Base-by-base conservation (phyloP, 2,888 invertebrate genomes). In the Nomada hirtipes region DNA sequence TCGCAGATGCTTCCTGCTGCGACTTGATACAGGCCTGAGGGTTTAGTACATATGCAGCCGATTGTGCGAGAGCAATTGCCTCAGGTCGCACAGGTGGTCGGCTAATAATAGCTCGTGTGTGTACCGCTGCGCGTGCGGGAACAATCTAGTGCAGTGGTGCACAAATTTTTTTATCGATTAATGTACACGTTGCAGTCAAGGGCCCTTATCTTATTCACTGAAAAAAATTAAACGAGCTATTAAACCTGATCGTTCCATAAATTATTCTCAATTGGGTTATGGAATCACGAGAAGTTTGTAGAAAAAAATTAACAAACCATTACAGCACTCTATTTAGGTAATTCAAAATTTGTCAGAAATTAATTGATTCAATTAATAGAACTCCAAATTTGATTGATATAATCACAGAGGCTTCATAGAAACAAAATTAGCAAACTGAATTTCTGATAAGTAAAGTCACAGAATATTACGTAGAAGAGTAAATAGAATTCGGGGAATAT, bases 21-120 rank as follows among this genome's bases (percentile, higher is more conserved):
- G 53, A 64, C 72, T 81, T 74, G 87, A 81, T 81, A 79, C 76
- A 71, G 71, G 69, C 84, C 82, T 76, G 72, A 67, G 82, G 75
- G 70, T 61, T 44, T 65, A 76, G 67, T 73, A 79, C 83, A 72
- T 77, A 80, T 80, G 82, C 75, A 79, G 76, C 72, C 76, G 86
- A 87, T 87, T 82, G 86, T 83, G 78, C 80, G 79, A 86, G 86
- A 84, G 83, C 84, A 82, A 84, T 80, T 76, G 87, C 86, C 89
- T 82, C 85, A 53, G 87, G 87, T 85, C 72, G 87, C 79, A 89
- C 90, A 89, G 89, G 89, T 89, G 89, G 85, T 89, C 83, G 83
- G 87, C 89, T 89, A 89, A 89, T 89, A 89, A 89, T 90, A 89
- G 84, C 85, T 79, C 73, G 60, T 69, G 65, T 50, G 68, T 71